phyloP scores from a whole-genome alignment of 2,797 vertebrate species.

The Neoniphon sammara region DNA sequence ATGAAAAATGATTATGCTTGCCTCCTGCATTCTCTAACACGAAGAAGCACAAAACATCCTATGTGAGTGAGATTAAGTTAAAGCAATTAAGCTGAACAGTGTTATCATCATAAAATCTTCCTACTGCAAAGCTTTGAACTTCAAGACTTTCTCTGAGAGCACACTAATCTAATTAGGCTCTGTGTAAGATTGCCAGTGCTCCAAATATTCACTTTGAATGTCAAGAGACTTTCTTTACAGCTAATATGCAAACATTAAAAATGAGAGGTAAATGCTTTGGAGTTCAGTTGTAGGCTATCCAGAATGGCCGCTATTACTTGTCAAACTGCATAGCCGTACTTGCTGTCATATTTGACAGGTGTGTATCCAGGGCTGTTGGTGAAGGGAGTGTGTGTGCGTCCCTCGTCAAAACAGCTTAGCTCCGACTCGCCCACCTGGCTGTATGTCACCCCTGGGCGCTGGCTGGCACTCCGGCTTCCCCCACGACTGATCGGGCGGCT shows the following conservation, averaged over 20 bases:
- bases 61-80: slow-evolving; percentile 15
- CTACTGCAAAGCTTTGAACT: slow-evolving; percentile 17
- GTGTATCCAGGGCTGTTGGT: slow-evolving; percentile 54
- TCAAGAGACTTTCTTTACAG: slow-evolving; percentile 10
- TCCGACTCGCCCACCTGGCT: slow-evolving; percentile 41
- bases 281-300: background rate
- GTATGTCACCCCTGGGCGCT: slow-evolving; percentile 70
- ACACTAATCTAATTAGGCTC: slow-evolving; percentile 10
- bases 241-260: background rate
- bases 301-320: background rate
- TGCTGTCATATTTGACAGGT: slow-evolving; percentile 57
- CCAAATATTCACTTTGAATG: background rate
- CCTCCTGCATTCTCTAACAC: background rate
- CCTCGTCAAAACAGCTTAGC: slow-evolving; percentile 12
- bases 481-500: slow-evolving; percentile 79
- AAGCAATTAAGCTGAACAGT: slow-evolving; percentile 35
- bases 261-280: background rate
- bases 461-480: slow-evolving; percentile 68
- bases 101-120: slow-evolving; percentile 7
- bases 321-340: slow-evolving; percentile 74
- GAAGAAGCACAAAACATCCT: background rate
- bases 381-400: slow-evolving; percentile 11
- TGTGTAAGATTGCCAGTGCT: slow-evolving; percentile 1
- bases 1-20: background rate
- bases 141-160: background rate